These are phyloP conservation scores for Metacarcinus magister DNA, from an alignment of 2,888 invertebrate genomes.

Conservation along the genomic window DNA sequence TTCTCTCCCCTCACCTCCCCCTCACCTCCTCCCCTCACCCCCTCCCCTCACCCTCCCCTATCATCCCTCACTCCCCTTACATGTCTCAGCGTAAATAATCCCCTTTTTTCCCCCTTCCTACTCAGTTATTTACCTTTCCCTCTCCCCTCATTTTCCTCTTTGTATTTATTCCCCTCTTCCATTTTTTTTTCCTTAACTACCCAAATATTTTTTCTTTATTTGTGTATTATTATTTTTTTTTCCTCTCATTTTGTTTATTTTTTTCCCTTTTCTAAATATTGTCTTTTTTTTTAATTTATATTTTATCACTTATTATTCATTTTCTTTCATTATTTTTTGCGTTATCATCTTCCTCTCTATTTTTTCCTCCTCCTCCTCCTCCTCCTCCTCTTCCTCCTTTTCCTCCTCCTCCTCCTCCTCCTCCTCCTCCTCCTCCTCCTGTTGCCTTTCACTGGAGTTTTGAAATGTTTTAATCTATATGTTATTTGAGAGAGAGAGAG, in stretches of 20 bases:
- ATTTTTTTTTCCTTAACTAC: not conserved
- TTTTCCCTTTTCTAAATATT: too few relatives aligned
- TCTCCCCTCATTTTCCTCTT: conserved; percentile 19
- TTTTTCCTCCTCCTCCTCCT: not conserved
- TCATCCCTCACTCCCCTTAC: conserved; percentile 29
- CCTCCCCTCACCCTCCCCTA: not conserved
- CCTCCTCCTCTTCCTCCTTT: not conserved
- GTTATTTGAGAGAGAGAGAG: not conserved
- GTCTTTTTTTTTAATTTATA: not conserved
- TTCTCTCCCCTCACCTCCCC: not conserved
- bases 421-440: not conserved
- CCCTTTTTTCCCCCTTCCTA: conserved; percentile 58
- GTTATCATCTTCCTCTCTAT: not conserved
- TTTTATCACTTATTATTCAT: not conserved
- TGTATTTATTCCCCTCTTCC: not conserved
- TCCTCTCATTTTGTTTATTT: not conserved
- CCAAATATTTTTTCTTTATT: not conserved
- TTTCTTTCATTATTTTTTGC: not conserved
- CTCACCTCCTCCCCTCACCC: not conserved
- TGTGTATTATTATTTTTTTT: not conserved
- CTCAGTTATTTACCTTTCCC: conserved; percentile 23
- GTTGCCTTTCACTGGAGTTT: too few relatives aligned
- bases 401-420: not conserved
- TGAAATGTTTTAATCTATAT: not conserved
- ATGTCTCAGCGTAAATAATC: not conserved